These are phyloP conservation scores for Dendrolimus punctatus DNA, from an alignment of 1,140 invertebrate genomes.

Conservation along the genomic window DNA sequence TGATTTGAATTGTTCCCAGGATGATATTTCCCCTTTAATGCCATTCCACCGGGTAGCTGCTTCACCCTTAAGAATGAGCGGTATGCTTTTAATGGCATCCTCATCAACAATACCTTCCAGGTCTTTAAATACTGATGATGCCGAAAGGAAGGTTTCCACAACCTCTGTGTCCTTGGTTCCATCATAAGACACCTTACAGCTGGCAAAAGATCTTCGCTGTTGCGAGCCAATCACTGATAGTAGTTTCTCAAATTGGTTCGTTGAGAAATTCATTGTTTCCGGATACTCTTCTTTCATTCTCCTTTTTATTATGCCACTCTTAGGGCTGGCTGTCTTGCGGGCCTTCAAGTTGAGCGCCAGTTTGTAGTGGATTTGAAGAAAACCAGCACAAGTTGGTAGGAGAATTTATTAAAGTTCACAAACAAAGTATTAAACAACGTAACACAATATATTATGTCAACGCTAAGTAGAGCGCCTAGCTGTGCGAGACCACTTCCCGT, in stretches of 20 bases:
- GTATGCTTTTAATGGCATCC: constrained; percentile 3
- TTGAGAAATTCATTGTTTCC: background rate
- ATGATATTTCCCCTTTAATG: background rate
- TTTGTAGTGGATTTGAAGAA: too few relatives aligned
- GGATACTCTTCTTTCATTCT: too few relatives aligned
- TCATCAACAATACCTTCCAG: constrained; percentile 4
- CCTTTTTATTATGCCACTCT: too few relatives aligned
- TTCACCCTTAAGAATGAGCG: background rate
- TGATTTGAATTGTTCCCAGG: background rate
- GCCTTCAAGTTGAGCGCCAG: too few relatives aligned
- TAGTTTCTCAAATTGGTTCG: constrained; percentile 1
- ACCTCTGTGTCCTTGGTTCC: constrained; percentile 3
- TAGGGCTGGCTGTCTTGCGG: too few relatives aligned
- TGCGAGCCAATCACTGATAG: background rate
- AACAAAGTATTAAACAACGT: too few relatives aligned
- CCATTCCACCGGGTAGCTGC: constrained; percentile 1
- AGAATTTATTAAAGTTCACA: too few relatives aligned
- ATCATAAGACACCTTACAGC: background rate
- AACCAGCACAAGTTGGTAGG: too few relatives aligned
- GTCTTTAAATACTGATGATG: constrained; percentile 3
- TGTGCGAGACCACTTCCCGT: too few relatives aligned
- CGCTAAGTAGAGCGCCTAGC: too few relatives aligned
- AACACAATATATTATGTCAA: too few relatives aligned
- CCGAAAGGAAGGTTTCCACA: constrained; percentile 3
- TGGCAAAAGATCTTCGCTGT: constrained; percentile 1